Base-by-base conservation (phyloP, 2,888 invertebrate genomes). In the Caenorhabditis sp. region DNA sequence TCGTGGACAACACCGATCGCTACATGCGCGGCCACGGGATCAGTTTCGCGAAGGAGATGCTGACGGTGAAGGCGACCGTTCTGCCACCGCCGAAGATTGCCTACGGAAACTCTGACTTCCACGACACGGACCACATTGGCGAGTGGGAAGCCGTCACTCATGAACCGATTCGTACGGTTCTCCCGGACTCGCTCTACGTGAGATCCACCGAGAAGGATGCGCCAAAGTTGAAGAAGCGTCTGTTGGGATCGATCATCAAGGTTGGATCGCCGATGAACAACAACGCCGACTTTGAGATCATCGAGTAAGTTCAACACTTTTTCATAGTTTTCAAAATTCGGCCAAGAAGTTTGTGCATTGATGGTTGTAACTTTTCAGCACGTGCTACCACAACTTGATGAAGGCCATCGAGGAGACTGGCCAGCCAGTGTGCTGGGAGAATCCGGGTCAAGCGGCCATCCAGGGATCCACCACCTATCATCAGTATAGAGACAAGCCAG, bases 1-100 rank as follows among this genome's bases (percentile, higher is more conserved):
- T 68, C 7, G 28, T 83, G n/a, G 56, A 74, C 73, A 77, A 70
- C 31, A 38, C 64, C 2, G 83, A 83, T 47, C 24, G 35, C 0
- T 54, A 64, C 28, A 74, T 83, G 83, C 19, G 0, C 0, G 38
- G 12, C 2, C 51, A 56, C 22, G 51, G 35, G 14, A 28, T 83
- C 14, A 14, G 16, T 8, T 31, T 79, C 12, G 58, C 64, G 19
- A 72, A 54, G 19, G 24, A 73, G 16, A 56, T 79, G 51, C 16
- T 79, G 14, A 47, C 38, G 5, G 38, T 51, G 8, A 61, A 68
- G 6, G 83, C 74, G 16, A 58, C 74, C 7, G 47, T 83, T 2
- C 70, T 83, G 5, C 83, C 83, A 7, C 19, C 38, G 0, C 80
- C 80, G 1, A 68, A 76, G 0, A 35, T 80, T 12, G 38, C 44